A percentile compares a stretch with the other conserved stretches of the same genome.
Conservation (phyloP, 2,888 invertebrate species). For the Pseudococcus viburni region DNA sequence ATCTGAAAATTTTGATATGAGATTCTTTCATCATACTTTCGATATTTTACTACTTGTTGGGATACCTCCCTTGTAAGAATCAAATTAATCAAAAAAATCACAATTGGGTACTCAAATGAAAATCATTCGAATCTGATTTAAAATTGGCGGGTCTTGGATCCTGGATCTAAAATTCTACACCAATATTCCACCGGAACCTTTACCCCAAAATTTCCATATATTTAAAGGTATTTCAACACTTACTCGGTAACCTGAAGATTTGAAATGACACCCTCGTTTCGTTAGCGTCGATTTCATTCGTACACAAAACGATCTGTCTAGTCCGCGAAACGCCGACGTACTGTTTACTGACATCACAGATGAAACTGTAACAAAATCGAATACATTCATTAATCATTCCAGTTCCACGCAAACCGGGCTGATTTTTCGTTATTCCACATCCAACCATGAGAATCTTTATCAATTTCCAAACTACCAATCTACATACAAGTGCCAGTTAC, state of each 20-base stretch:
- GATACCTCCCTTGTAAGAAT: no score
- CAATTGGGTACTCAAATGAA: no score
- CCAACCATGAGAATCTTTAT: not conserved
- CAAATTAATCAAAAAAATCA: no score
- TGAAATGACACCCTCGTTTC: slow-evolving; percentile 96
- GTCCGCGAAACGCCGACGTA: slow-evolving; percentile 83
- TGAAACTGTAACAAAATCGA: slow-evolving; percentile 77
- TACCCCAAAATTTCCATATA: no score
- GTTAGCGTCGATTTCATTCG: slow-evolving; percentile 98
- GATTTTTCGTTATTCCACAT: not conserved
- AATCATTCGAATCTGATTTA: no score
- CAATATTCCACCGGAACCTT: no score
- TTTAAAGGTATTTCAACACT: slow-evolving; percentile 69
- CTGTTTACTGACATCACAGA: slow-evolving; percentile 85
- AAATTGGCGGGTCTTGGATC: no score
- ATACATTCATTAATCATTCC: slow-evolving; percentile 20
- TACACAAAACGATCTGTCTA: slow-evolving; percentile 93
- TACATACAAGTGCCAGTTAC: not conserved
- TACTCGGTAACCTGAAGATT: slow-evolving; percentile 95
- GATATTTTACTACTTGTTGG: no score
- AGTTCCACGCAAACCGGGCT: not conserved
- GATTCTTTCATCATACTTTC: no score
- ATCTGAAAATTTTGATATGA: no score
- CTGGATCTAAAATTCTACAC: no score
- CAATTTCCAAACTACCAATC: not conserved